Percentiles rank a stretch among this genome's conserved stretches.
These are phyloP conservation scores for Sinocyclocheilus maitianheensis DNA, from an alignment of 2,113 vertebrate species.

Conservation along the genomic window DNA sequence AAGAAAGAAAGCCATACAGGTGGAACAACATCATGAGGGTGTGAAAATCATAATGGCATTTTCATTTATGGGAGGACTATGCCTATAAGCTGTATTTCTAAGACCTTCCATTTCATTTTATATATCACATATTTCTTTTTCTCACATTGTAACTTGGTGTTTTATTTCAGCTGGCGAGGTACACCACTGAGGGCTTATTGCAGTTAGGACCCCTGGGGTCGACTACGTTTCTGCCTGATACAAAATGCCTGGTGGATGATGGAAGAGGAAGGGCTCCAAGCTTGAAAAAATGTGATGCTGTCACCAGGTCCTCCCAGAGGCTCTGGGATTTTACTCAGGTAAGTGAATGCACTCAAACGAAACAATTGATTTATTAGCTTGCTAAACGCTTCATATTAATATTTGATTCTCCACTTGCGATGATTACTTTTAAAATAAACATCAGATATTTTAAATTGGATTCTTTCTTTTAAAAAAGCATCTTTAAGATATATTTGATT, in stretches of 20 bases:
- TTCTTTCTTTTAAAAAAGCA: background rate
- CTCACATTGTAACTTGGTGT: background rate
- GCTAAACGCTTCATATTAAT: background rate
- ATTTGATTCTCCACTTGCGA: background rate
- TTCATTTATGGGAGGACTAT: background rate
- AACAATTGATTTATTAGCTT: background rate
- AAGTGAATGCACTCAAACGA: background rate
- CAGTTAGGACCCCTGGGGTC: constrained; percentile 95
- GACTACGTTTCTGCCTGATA: constrained; percentile 93
- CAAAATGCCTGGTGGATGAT: constrained; percentile 93
- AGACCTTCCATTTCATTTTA: background rate
- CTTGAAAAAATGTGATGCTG: constrained; percentile 88
- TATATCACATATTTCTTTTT: background rate
- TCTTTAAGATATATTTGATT: background rate
- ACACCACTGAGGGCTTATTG: constrained; percentile 89
- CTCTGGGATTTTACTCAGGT: constrained; percentile 99
- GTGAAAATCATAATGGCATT: background rate
- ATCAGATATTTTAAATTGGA: background rate
- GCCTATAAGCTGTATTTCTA: background rate
- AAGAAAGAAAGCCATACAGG: background rate
- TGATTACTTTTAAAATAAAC: background rate
- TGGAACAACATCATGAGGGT: background rate
- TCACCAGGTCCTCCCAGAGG: constrained; percentile 83
- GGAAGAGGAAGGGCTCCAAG: constrained; percentile 84
- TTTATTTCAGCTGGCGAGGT: constrained; percentile 83